A percentile compares a stretch with the other conserved stretches of the same genome.
These are phyloP conservation scores for Hypsopygia costalis DNA, from an alignment of 2,888 invertebrate species.

Conservation along the genomic window DNA sequence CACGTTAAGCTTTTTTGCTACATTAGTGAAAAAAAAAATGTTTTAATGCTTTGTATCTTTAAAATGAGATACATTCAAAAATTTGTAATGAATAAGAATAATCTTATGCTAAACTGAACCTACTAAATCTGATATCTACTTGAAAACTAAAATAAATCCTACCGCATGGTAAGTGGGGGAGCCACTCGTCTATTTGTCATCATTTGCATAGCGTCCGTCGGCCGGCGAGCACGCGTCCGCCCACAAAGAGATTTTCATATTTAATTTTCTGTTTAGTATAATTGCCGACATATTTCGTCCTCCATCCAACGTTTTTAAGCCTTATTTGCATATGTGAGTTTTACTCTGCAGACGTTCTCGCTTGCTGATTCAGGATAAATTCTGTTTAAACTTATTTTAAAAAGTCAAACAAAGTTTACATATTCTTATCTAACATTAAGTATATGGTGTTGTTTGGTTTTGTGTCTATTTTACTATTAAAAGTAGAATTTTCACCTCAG, in stretches of 20 bases:
- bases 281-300: constrained; percentile 57
- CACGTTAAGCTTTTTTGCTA: no score
- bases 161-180: constrained; percentile 24
- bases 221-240: constrained; percentile 24
- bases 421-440: no score
- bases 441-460: no score
- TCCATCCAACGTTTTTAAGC: constrained; percentile 33
- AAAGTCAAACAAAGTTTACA: no score
- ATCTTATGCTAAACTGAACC: no score
- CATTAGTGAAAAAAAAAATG: no score
- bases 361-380: constrained; percentile 12
- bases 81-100: no score
- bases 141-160: constrained; percentile 26
- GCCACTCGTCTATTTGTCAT: constrained; percentile 49
- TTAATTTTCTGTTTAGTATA: constrained; percentile 69
- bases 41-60: no score
- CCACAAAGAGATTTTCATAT: constrained; percentile 67
- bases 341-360: constrained; percentile 13
- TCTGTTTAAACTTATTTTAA: constrained; percentile 9
- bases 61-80: no score
- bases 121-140: constrained; percentile 18
- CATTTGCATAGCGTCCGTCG: constrained; percentile 60
- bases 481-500: no score
- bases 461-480: no score
- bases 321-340: constrained; percentile 47